Conservation (phyloP, 2,797 vertebrate species). For the Poeciliopsis paucimaculata region DNA sequence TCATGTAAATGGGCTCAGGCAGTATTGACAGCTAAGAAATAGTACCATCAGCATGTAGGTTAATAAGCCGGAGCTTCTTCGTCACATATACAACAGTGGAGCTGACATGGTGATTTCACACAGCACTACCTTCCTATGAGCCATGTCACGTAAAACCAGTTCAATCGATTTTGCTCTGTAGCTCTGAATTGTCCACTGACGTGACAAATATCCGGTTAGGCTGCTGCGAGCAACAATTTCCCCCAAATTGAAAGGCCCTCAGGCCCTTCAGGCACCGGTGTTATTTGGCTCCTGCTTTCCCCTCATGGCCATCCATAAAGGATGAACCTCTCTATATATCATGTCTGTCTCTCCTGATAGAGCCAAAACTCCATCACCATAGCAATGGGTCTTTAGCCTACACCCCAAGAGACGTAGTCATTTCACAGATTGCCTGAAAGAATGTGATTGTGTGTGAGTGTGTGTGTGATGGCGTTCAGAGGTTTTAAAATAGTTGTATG, state of each 20-base stretch:
- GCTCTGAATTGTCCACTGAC: constrained; percentile 55
- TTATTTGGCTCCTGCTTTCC: constrained; percentile 74
- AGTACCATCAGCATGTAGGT: constrained; percentile 28
- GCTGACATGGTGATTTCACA: constrained; percentile 20
- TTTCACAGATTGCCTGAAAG: constrained; percentile 65
- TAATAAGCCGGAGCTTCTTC: constrained; percentile 23
- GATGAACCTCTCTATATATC: constrained; percentile 75
- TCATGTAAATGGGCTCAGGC: constrained; percentile 22
- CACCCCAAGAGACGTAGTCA: constrained; percentile 66
- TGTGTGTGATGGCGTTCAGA: constrained; percentile 31
- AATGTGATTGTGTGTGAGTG: constrained; percentile 38
- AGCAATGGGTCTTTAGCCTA: constrained; percentile 72
- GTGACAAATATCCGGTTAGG: constrained; percentile 67
- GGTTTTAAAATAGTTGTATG: constrained; percentile 35
- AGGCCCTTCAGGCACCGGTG: constrained; percentile 58
- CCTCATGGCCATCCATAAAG: constrained; percentile 72
- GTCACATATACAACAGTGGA: constrained; percentile 12
- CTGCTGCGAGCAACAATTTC: constrained; percentile 70
- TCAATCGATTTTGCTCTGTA: constrained; percentile 67
- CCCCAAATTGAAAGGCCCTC: constrained; percentile 74
- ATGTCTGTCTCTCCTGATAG: constrained; percentile 73
- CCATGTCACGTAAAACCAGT: constrained; percentile 40
- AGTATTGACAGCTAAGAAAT: constrained; percentile 53
- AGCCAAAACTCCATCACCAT: constrained; percentile 76
- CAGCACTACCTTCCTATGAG: constrained; percentile 36